Evolutionary conservation across 2,888 invertebrate genomes (phyloP).

Genomic region (Notocelia uddmanniana): DNA sequence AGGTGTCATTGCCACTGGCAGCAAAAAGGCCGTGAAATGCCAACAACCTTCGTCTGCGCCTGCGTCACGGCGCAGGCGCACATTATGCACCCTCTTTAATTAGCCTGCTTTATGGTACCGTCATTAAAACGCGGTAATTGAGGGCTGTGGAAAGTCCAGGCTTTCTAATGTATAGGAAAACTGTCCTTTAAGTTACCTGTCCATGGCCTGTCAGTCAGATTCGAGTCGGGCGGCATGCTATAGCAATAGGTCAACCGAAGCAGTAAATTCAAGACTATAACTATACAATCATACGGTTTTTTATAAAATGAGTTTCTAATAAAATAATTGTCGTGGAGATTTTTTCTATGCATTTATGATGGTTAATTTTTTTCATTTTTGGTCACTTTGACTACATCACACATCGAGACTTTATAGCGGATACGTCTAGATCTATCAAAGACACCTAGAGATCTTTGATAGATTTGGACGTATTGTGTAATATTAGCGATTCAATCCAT

Average conservation of each 20-base stretch:
- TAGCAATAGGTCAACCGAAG: neutral
- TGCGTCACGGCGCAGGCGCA: slow-evolving; percentile 57
- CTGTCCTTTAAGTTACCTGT: neutral
- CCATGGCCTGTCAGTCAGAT: neutral
- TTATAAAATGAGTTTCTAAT: too few species aligned
- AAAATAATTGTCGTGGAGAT: too few species aligned
- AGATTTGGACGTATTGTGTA: too few species aligned
- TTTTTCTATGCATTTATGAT: too few species aligned
- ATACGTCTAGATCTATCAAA: too few species aligned
- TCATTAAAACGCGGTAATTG: slow-evolving; percentile 39
- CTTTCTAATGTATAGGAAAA: neutral
- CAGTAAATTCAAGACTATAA: neutral
- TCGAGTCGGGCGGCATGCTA: neutral
- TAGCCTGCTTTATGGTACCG: slow-evolving; percentile 47
- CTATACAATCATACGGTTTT: neutral
- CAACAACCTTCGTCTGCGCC: slow-evolving; percentile 55
- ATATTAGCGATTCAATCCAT: too few species aligned
- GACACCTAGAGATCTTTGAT: too few species aligned
- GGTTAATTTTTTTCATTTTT: too few species aligned
- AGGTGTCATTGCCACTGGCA: slow-evolving; percentile 39
- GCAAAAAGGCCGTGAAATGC: slow-evolving; percentile 54
- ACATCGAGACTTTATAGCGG: too few species aligned
- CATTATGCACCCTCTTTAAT: slow-evolving; percentile 71
- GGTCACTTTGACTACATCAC: too few species aligned
- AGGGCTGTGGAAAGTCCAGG: slow-evolving; percentile 27